These are phyloP conservation scores for Hemitrygon akajei DNA, from an alignment of 2,797 vertebrate species.

Conservation along the genomic window DNA sequence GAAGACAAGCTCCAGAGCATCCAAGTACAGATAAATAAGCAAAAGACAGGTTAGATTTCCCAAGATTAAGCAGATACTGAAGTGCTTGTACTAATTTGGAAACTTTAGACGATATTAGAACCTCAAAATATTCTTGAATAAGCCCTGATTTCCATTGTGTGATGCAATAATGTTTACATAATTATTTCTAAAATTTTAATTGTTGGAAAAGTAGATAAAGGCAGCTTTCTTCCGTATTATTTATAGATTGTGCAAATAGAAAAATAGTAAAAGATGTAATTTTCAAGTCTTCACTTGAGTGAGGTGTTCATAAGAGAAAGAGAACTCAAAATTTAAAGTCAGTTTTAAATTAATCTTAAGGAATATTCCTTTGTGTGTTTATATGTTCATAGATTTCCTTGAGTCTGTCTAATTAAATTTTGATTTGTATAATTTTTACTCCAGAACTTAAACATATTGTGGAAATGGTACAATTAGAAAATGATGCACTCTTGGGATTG, in stretches of 20 bases:
- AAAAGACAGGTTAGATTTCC: slow-evolving; percentile 62
- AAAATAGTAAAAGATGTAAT: not conserved
- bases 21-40: slow-evolving; percentile 55
- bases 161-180: not conserved
- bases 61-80: not conserved
- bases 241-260: not conserved
- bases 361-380: not conserved
- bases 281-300: not conserved
- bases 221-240: not conserved
- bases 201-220: not conserved
- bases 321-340: not conserved
- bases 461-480: slow-evolving; percentile 66
- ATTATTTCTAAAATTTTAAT: not conserved
- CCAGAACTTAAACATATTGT: slow-evolving; percentile 66
- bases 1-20: slow-evolving; percentile 59
- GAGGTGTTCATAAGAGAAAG: not conserved
- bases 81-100: not conserved
- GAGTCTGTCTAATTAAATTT: not conserved
- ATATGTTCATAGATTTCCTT: not conserved
- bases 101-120: not conserved
- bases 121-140: not conserved
- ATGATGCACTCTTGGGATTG: slow-evolving; percentile 57
- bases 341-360: not conserved
- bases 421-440: slow-evolving; percentile 34
- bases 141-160: not conserved